Base-by-base conservation (phyloP, 2,888 invertebrate species). In the Tyria jacobaeae region DNA sequence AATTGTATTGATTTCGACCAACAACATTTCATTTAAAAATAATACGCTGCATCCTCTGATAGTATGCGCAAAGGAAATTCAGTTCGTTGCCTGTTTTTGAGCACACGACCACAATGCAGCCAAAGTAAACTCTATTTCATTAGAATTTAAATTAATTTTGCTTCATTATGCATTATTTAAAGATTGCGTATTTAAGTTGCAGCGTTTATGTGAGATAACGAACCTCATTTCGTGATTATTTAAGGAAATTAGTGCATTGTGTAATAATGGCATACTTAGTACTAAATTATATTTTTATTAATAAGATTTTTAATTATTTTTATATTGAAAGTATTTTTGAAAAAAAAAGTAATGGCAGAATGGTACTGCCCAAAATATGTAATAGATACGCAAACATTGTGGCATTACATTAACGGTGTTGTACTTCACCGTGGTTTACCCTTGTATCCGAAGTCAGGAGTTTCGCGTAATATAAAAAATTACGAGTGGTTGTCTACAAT, bases 51-150 rank as follows among this genome's bases (percentile, higher is more conserved):
- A 70, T 84, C 84, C 84, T 80, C 61, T 78, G 83, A 79, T 84
- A 77, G 56, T 60, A 37, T 41, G 27, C 55, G 27, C 54, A 77
- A 68, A 83, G 85, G 85, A 84, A 81, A 81, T 80, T 81, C 79
- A 82, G 83, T 82, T 84, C 83, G 79, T 82, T 83, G 81, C 78
- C 82, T 82, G 71, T 71, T 51, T 60, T 58, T 64, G n/a, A 47
- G 48, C 68, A 60, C 44, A 67, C 12, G 31, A 3, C 21, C 9
- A n/a, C 7, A 35, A 41, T 64, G 47, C 59, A 55, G 44, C 50
- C 34, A 27, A 67, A 2, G 31, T 67, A 25, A 31, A 39, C 50
- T 57, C 51, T 75, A 75, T 54, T 12, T 0, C 0, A 17, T 27
- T 15, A 0, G 4, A 0, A 0, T 27, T 75, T 68, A 51, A 48